phyloP scores from a whole-genome alignment of 2,888 invertebrate genomes.

The Microctonus hyperodae region DNA sequence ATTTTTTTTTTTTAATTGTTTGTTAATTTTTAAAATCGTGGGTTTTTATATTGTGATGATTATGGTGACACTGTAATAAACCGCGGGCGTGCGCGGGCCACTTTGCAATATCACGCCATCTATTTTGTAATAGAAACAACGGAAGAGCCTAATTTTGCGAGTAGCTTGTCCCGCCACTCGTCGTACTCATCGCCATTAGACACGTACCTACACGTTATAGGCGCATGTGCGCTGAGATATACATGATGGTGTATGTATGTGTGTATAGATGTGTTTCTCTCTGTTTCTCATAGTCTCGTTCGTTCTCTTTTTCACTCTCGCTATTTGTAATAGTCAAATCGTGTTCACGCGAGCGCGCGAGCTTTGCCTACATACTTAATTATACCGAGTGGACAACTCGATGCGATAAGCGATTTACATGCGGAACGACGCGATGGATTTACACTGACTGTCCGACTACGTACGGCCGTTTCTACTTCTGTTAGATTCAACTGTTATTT shows the following conservation, averaged over 20 bases:
- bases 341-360: constrained; percentile 27
- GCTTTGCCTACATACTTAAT: constrained; percentile 56
- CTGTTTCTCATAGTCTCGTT: not conserved
- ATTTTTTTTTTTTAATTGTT: too few relatives aligned
- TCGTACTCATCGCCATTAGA: constrained; percentile 56
- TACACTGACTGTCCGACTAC: constrained; percentile 45
- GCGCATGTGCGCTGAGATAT: constrained; percentile 28
- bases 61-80: constrained; percentile 27
- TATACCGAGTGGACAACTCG: constrained; percentile 60
- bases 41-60: not conserved
- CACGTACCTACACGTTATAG: constrained; percentile 45
- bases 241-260: not conserved
- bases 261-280: constrained; percentile 6
- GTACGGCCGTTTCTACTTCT: constrained; percentile 19
- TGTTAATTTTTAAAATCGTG: too few relatives aligned
- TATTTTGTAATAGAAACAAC: constrained; percentile 63
- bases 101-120: constrained; percentile 60
- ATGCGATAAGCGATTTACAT: constrained; percentile 63
- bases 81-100: constrained; percentile 37
- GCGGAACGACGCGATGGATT: constrained; percentile 58
- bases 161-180: constrained; percentile 46
- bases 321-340: constrained; percentile 8
- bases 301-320: not conserved
- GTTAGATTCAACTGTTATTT: not conserved
- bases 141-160: constrained; percentile 61